Evolutionary conservation across 2,113 vertebrate species (phyloP), one percentile per base, ranked within the genome.

Genomic region (Anguilla japonica): DNA sequence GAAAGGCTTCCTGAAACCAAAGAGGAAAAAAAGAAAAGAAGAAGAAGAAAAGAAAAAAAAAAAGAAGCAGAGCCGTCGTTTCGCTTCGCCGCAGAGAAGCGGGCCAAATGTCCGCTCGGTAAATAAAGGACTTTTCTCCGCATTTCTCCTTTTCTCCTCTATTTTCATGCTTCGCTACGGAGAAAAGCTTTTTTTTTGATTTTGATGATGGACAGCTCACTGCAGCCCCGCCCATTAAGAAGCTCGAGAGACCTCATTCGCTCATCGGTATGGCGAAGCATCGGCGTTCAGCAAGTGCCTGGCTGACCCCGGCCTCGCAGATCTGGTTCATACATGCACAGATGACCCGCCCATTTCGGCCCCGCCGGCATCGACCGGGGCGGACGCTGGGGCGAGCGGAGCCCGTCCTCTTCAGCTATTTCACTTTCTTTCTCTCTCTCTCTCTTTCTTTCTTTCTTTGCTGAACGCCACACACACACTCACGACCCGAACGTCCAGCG

Each of bases 401-500:
- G 71, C n/a, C n/a, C 26, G 71, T 34, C n/a, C 71, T 5, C 71
- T 34, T 80, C 1, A 5, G 22, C n/a, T n/a, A 13, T 6, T 22
- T 75, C n/a, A n/a, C 29, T n/a, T 75, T 75, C 29, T 75, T 41
- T 41, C 75, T 26, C 5, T 71, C 22, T 75, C 50, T 50, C 84
- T 7, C 1, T 79, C 67, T 18, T 8, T 75, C 29, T n/a, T 75
- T 75, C 29, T 75, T 41, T 41, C 75, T 16, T 5, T 63, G 11
- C 6, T 80, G 89, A 89, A 86, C 84, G 75, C 34, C 57, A 63
- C 34, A 34, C 34, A 67, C 86, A 60, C 88, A 4, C 71, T 75
- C n/a, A 78, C 88, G 89, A 75, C 67, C 78, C 89, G 89, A 89
- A 89, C 92, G 91, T 89, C 90, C 91, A 57, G 79, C 90, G 86